phyloP scores from a whole-genome alignment of 2,797 vertebrate genomes.

The Squalus acanthias region DNA sequence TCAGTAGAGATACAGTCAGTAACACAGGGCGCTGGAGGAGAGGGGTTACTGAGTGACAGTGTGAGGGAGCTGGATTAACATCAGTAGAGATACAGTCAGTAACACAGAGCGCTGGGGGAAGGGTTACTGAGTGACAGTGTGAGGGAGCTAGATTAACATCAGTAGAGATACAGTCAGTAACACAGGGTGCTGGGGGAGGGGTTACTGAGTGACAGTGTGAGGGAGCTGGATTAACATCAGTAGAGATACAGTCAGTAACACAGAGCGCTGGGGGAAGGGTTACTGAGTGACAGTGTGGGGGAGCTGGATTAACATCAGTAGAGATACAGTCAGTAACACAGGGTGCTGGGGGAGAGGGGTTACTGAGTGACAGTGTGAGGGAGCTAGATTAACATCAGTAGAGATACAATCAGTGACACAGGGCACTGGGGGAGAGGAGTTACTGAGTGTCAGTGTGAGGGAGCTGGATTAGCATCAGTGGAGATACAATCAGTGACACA shows the following conservation, averaged over 20 bases:
- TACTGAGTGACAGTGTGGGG: not conserved
- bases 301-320: not conserved
- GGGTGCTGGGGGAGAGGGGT: not conserved
- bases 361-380: not conserved
- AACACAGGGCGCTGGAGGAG: not conserved
- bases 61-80: not conserved
- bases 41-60: not conserved
- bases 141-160: not conserved
- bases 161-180: not conserved
- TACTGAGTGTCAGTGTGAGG: not conserved
- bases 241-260: no score
- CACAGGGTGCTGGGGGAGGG: not conserved
- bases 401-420: no score
- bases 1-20: not conserved
- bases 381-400: no score
- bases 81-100: no score
- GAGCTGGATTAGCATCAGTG: not conserved
- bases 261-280: not conserved
- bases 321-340: not conserved
- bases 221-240: no score
- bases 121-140: not conserved
- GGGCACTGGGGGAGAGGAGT: not conserved
- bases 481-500: not conserved
- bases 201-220: not conserved
- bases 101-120: not conserved